phyloP scores from a whole-genome alignment of 2,797 vertebrate genomes.

The Salarias fasciatus region DNA sequence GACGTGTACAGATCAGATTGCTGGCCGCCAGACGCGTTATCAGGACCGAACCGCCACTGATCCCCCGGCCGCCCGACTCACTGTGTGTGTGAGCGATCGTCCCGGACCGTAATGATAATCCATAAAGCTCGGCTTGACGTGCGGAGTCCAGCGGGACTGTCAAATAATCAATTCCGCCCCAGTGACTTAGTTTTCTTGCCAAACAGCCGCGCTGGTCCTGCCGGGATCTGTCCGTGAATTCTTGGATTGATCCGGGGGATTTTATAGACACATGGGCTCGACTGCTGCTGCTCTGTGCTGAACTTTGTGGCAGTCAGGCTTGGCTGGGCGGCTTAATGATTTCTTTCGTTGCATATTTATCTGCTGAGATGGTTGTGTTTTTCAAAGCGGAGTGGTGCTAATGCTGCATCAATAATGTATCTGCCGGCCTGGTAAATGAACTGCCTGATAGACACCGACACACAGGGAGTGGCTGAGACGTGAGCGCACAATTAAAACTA shows the following conservation, averaged over 20 bases:
- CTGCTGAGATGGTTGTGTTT: slow-evolving; percentile 54
- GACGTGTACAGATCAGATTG: slow-evolving; percentile 25
- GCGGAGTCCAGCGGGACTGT: slow-evolving; percentile 68
- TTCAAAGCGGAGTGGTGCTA: slow-evolving; percentile 52
- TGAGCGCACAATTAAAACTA: slow-evolving; percentile 26
- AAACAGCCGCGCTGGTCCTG: slow-evolving; percentile 41
- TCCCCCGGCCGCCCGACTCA: slow-evolving; percentile 29
- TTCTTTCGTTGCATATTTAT: slow-evolving; percentile 67
- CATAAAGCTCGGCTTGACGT: slow-evolving; percentile 60
- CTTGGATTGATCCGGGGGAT: slow-evolving; percentile 55
- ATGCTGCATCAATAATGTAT: slow-evolving; percentile 68
- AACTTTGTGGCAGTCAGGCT: slow-evolving; percentile 58
- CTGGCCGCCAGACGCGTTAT: slow-evolving; percentile 23
- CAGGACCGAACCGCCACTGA: slow-evolving; percentile 41
- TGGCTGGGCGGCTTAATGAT: slow-evolving; percentile 63
- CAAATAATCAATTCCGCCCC: slow-evolving; percentile 75
- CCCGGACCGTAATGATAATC: slow-evolving; percentile 71
- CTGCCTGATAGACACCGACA: slow-evolving; percentile 52
- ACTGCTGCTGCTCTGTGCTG: slow-evolving; percentile 67
- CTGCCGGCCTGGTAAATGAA: slow-evolving; percentile 47
- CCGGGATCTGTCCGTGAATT: slow-evolving; percentile 65
- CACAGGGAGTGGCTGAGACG: slow-evolving; percentile 16
- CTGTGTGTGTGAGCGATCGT: slow-evolving; percentile 65
- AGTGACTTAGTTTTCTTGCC: slow-evolving; percentile 63
- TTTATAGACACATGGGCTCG: slow-evolving; percentile 69